phyloP scores from a whole-genome alignment of 2,888 invertebrate genomes.

The Ophion ventricosus region DNA sequence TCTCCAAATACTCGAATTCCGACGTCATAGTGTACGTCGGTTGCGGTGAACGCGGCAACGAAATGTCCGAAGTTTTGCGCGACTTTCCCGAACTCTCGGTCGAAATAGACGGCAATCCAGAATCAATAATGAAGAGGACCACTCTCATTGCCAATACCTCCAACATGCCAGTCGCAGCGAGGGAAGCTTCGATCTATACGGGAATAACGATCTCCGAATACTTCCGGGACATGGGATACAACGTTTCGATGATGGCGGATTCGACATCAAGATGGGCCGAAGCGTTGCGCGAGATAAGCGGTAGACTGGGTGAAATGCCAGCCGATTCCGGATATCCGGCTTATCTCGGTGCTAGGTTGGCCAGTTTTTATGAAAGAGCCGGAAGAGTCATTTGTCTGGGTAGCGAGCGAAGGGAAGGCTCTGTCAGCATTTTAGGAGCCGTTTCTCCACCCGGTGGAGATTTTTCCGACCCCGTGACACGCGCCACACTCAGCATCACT shows the following conservation, averaged over 20 bases:
- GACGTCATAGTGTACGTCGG: conserved; percentile 90
- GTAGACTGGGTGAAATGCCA: conserved; percentile 99
- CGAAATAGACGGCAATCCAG: conserved; percentile 87
- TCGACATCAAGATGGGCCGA: conserved; percentile 92
- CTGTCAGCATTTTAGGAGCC: conserved; percentile 98
- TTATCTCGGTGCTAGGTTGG: conserved; percentile 97
- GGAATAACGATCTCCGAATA: conserved; percentile 99
- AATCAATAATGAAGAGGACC: conserved; percentile 90
- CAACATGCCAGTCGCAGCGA: conserved; percentile 98
- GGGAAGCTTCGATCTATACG: conserved; percentile 99
- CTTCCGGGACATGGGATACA: conserved; percentile 99
- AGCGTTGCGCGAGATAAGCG: conserved; percentile 95
- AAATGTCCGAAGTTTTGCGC: conserved; percentile 89
- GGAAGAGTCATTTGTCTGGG: conserved; percentile 97
- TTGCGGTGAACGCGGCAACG: conserved; percentile 90
- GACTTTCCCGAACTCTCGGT: conserved; percentile 89
- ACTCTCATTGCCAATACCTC: conserved; percentile 90
- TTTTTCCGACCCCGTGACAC: conserved; percentile 99
- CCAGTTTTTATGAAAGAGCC: conserved; percentile 99
- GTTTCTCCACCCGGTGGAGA: conserved; percentile 99
- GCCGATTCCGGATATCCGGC: conserved; percentile 99
- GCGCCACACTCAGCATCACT: conserved; percentile 98
- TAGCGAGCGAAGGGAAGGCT: conserved; percentile 97
- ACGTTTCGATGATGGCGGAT: conserved; percentile 95
- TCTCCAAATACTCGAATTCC: conserved; percentile 90